Percentiles rank a stretch among this genome's conserved stretches.
Conservation (phyloP, 2,888 invertebrate genomes). For the Baccha elongata region DNA sequence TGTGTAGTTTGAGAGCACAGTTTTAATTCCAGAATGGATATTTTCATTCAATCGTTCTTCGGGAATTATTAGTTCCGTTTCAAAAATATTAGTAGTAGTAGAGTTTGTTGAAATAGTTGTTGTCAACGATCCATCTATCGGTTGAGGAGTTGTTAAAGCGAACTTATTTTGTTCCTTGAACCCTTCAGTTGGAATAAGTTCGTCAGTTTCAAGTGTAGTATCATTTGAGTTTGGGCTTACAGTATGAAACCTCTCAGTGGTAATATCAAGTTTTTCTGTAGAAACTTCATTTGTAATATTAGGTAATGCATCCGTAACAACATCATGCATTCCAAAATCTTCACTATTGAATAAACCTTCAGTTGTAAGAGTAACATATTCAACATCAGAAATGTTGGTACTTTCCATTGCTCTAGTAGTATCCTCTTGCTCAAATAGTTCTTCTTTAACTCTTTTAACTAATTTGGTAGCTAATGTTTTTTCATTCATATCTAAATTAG, state of each 20-base stretch:
- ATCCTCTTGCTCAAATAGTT: background rate
- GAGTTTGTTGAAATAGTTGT: background rate
- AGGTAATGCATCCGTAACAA: background rate
- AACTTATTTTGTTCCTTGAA: background rate
- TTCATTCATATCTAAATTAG: background rate
- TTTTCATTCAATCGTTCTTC: constrained; percentile 11
- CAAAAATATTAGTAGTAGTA: background rate
- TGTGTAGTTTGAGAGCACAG: constrained; percentile 40
- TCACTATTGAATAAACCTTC: background rate
- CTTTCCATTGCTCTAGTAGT: background rate
- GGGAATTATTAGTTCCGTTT: background rate
- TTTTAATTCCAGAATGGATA: background rate
- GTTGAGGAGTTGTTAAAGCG: background rate
- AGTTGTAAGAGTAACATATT: background rate
- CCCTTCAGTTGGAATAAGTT: background rate
- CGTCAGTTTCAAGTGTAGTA: background rate
- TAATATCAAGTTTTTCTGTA: background rate
- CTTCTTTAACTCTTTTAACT: background rate
- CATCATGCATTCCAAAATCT: background rate
- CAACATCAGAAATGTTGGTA: background rate
- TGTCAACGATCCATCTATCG: background rate
- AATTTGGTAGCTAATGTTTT: background rate
- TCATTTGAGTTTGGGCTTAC: background rate
- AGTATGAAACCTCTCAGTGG: background rate
- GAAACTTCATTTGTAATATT: no score